Evolutionary conservation across 2,888 invertebrate genomes (phyloP), one percentile per base, ranked within the genome.

Genomic region (Cryptus armator): DNA sequence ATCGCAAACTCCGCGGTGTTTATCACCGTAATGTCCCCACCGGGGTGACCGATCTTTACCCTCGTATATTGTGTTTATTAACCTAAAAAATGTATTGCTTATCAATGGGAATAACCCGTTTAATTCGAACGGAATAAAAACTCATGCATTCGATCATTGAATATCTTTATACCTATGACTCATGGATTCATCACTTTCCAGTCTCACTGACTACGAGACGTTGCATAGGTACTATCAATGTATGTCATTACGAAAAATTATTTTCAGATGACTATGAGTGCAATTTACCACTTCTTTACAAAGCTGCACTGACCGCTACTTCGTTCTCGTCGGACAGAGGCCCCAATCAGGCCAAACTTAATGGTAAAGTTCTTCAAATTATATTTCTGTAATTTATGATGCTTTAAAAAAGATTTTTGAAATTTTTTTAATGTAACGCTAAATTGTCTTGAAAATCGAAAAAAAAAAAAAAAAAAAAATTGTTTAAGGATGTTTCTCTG

Each of bases 271-370:
- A 96, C 90, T 96, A 96, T 93, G 97, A 98, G 94, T 98, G 98
- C 94, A 97, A 97, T 93, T 95, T 96, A 90, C 97, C 98, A 10
- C 94, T 98, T 82, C 94, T 98, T 92, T 96, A 96, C 24, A 95
- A 94, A 90, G 96, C 98, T 85, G 96, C 95, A 85, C 94, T 98
- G 87, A 96, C 95, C 86, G 98, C 98, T 43, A 98, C 98, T 59
- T 97, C 98, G 19, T 96, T 96, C 88, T 94, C 98, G 83, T 95
- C 96, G 71, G 97, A 97, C 89, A 95, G 98, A 92, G 98, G 97
- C 83, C 97, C 98, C n/a, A 96, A 97, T 85, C 97, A 98, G 95
- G 98, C 98, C 51, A 95, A 96, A 91, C 95, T 98, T 90, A 96
- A 98, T 95, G 98, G 98, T 98, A 96, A 96, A 37, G 68, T 91